A percentile compares a stretch with the other conserved stretches of the same genome.
Conservation (phyloP, 2,797 vertebrate species). For the Meriones psammophilus region DNA sequence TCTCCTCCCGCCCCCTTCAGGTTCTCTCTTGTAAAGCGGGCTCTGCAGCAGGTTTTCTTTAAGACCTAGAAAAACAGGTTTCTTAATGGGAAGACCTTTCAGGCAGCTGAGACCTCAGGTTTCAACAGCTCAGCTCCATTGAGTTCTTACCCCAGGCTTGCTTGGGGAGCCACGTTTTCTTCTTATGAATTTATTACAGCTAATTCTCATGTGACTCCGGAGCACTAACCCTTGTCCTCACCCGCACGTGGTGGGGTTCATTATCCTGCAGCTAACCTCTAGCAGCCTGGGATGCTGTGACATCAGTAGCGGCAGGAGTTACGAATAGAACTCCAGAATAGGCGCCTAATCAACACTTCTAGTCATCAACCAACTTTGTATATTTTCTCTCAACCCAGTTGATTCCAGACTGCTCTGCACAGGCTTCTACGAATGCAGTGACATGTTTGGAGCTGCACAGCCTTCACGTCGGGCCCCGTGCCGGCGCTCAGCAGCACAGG, state of each 20-base stretch:
- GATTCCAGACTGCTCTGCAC: constrained; percentile 16
- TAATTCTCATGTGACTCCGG: background rate
- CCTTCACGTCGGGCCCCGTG: background rate
- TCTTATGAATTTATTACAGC: background rate
- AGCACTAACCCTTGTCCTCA: background rate
- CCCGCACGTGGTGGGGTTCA: background rate
- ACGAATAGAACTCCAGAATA: background rate
- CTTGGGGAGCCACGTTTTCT: background rate
- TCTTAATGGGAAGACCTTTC: constrained; percentile 74
- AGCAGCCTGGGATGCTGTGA: background rate
- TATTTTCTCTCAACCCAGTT: constrained; percentile 4
- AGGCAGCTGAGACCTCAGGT: background rate
- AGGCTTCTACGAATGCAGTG: background rate
- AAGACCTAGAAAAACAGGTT: constrained; percentile 78
- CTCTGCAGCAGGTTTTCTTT: constrained; percentile 60
- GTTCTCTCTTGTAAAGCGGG: constrained; percentile 51
- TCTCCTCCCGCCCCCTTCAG: too few species aligned
- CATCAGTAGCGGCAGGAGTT: background rate
- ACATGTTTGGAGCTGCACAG: background rate
- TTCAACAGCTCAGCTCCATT: background rate
- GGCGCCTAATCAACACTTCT: background rate
- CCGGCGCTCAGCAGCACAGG: background rate
- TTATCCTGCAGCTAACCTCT: background rate
- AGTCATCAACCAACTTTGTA: background rate
- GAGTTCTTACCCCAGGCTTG: background rate